Evolutionary conservation across 2,888 invertebrate genomes (phyloP), one percentile per base, ranked within the genome.

Genomic region (Spisula subtruncata): DNA sequence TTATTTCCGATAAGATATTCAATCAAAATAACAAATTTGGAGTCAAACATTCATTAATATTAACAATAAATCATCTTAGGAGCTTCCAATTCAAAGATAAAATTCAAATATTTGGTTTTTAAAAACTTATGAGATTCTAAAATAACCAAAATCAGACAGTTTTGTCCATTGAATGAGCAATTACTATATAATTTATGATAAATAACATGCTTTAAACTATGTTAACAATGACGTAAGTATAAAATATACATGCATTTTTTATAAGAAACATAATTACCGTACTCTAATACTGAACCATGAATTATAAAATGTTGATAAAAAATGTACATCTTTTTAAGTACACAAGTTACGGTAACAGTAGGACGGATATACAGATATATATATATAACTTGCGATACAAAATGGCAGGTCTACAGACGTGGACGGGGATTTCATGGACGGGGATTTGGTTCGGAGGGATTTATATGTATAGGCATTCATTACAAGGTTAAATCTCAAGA

Each of bases 301-400:
- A 75, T 18, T 51, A 41, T 41, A 41, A 81, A 84, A 29, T n/a
- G 25, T 48, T 51, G 18, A 48, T 48, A 84, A 12, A 75, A 84
- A 84, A 75, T 75, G 10, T 84, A 84, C 84, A 84, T 48, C 75
- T 84, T 41, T 12, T 46, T 81, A 32, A 41, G 56, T 46, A 84
- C 48, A 75, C 18, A 66, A 75, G 60, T 60, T n/a, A n/a, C n/a
- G n/a, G n/a, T n/a, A 60, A 75, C 35, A 75, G 18, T 5, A 32
- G 75, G 75, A 75, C 75, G 75, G 75, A 75, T 18, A 46, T n/a
- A 56, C 54, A 35, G 16, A n/a, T 5, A 5, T 5, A 5, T 41
- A 80, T 35, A 85, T 41, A 12, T 54, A 80, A 85, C 79, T 80
- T 85, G 80, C 54, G 80, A 79, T 56, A 85, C 54, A 85, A 85